phyloP scores from a whole-genome alignment of 2,797 vertebrate species.

The Micrastur ruficollis region DNA sequence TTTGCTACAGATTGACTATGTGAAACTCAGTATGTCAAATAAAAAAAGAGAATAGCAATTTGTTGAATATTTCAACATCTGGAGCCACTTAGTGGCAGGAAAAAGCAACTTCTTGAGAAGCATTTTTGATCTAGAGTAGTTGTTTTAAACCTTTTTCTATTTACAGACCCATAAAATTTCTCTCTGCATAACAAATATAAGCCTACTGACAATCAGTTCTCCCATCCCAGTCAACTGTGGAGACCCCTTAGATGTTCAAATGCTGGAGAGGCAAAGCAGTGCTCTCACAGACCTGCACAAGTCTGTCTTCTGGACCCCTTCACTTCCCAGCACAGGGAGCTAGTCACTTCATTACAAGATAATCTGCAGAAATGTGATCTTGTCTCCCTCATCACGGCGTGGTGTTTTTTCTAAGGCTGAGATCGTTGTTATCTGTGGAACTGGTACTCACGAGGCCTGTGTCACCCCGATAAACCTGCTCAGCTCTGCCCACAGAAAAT shows the following conservation, averaged over 20 bases:
- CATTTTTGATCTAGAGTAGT: constrained; percentile 32
- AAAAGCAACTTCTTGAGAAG: constrained; percentile 60
- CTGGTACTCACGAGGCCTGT: background rate
- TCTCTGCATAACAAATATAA: background rate
- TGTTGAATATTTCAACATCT: constrained; percentile 74
- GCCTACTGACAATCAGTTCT: background rate
- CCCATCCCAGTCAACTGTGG: background rate
- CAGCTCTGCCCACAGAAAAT: background rate
- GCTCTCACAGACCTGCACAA: background rate
- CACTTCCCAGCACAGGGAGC: background rate
- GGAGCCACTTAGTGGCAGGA: constrained; percentile 71
- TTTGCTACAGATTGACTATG: constrained; percentile 10
- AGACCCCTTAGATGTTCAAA: background rate
- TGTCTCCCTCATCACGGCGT: accelerated
- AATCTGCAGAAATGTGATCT: background rate
- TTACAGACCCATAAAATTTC: background rate
- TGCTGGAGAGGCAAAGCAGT: background rate
- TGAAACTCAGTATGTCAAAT: constrained; percentile 25
- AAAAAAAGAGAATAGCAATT: constrained; percentile 39
- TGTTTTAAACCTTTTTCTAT: constrained; percentile 26
- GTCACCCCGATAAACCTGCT: background rate
- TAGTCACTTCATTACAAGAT: background rate
- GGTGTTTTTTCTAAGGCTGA: background rate
- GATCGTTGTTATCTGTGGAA: background rate
- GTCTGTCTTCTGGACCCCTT: background rate